phyloP scores from a whole-genome alignment of 2,797 vertebrate genomes.

The Margarornis squamiger region DNA sequence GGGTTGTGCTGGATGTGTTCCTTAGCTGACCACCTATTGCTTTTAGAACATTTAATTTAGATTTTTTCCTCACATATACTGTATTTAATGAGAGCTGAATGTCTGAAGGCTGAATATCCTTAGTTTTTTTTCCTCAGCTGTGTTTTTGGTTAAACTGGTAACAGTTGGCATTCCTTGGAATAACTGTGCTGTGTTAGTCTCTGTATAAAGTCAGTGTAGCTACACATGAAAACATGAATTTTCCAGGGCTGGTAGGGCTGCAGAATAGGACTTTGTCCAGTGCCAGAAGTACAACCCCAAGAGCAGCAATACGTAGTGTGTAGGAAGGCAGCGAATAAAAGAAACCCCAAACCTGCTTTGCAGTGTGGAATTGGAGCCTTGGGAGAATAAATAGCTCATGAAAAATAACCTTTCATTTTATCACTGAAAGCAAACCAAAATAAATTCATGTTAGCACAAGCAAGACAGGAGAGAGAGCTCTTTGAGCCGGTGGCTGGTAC shows the following conservation, averaged over 20 bases:
- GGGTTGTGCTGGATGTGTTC: not conserved
- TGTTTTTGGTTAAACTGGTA: not conserved
- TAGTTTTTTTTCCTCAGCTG: not conserved
- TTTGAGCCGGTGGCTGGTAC: not conserved
- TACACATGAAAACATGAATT: not conserved
- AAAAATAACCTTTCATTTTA: not conserved
- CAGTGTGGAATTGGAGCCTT: not conserved
- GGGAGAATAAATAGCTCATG: not conserved
- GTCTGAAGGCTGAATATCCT: not conserved
- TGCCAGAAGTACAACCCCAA: not conserved
- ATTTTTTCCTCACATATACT: not conserved
- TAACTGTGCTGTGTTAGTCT: not conserved
- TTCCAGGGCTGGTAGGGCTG: not conserved
- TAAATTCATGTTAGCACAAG: not conserved
- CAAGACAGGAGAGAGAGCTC: not conserved
- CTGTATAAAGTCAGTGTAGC: not conserved
- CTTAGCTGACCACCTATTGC: not conserved
- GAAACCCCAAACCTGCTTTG: not conserved
- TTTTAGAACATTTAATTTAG: not conserved
- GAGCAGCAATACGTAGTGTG: not conserved
- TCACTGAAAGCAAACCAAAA: not conserved
- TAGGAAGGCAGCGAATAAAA: not conserved
- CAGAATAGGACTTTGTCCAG: not conserved
- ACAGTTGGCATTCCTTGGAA: not conserved
- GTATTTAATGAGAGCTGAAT: not conserved